Conservation (phyloP, 2,113 vertebrate genomes). For the Phylloscopus trochilus region DNA sequence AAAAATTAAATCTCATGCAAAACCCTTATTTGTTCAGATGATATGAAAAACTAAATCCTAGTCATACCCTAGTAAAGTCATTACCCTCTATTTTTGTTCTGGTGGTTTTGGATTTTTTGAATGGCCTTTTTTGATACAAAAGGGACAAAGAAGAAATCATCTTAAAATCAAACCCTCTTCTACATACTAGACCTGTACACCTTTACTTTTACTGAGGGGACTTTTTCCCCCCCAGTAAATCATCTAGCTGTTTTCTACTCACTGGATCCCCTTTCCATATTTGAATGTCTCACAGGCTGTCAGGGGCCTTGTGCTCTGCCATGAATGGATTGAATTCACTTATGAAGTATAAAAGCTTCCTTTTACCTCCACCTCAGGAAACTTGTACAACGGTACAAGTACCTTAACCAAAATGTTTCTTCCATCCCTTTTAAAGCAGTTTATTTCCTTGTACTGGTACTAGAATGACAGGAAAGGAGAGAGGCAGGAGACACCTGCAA, state of each 20-base stretch:
- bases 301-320: not conserved
- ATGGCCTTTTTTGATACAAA: not conserved
- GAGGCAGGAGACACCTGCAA: not conserved
- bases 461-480: not conserved
- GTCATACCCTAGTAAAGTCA: not conserved
- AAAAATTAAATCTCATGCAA: not conserved
- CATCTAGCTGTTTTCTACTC: not conserved
- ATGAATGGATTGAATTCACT: not conserved
- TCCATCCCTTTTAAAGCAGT: not conserved
- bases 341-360: not conserved
- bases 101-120: not conserved
- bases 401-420: not conserved
- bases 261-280: not conserved
- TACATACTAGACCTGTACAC: not conserved
- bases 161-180: not conserved
- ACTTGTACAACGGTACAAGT: not conserved
- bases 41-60: not conserved
- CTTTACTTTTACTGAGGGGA: not conserved
- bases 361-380: not conserved
- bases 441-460: not conserved
- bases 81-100: not conserved
- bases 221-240: accelerated
- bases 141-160: not conserved
- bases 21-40: not conserved
- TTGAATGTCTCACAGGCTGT: not conserved